These are phyloP conservation scores for Thinocorus orbignyianus DNA, from an alignment of 2,113 vertebrate species.

Conservation along the genomic window DNA sequence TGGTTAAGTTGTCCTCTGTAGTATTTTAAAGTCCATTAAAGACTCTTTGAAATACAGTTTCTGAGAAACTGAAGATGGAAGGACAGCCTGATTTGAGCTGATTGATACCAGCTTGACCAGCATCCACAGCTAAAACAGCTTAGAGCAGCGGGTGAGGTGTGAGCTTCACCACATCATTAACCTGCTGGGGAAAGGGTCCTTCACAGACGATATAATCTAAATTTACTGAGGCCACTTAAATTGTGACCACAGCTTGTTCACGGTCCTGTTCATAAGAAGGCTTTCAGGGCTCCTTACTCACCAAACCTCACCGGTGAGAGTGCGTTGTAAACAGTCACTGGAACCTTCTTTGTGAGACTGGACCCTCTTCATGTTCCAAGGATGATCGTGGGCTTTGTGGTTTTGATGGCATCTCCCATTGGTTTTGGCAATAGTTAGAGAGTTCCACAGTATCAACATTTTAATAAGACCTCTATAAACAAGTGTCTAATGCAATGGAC, in stretches of 20 bases:
- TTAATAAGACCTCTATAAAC: background rate
- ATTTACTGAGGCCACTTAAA: background rate
- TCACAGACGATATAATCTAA: background rate
- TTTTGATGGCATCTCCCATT: background rate
- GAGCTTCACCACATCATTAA: background rate
- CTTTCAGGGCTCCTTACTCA: background rate
- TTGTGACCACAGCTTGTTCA: background rate
- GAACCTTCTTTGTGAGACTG: background rate
- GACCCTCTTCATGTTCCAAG: too few species aligned
- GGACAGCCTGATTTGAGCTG: background rate
- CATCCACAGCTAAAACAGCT: background rate
- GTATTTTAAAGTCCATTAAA: constrained; percentile 40
- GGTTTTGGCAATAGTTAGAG: background rate
- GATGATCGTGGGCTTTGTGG: fast-evolving
- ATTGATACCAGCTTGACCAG: background rate
- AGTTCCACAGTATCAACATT: background rate
- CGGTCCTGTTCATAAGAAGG: background rate
- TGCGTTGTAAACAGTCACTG: background rate
- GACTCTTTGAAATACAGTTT: background rate
- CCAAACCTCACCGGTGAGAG: background rate
- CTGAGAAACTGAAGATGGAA: background rate
- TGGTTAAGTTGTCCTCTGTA: background rate
- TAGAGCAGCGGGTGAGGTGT: background rate
- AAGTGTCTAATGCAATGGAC: background rate
- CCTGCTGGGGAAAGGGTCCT: background rate